Base-by-base conservation (phyloP, 1,140 invertebrate species). In the Cotesia typhae region DNA sequence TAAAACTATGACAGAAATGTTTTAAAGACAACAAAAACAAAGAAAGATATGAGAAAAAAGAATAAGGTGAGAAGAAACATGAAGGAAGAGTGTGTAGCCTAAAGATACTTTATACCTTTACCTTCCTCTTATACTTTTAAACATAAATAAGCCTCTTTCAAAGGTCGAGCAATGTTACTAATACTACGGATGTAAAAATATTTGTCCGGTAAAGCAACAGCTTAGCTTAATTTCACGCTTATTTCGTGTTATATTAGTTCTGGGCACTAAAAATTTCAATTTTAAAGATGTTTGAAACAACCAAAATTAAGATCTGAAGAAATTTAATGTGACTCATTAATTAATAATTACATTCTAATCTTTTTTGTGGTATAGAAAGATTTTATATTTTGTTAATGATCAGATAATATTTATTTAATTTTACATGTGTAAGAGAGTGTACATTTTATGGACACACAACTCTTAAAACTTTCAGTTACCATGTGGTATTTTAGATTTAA, bases 151-250 rank as follows among this genome's bases (percentile, higher is more conserved):
- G 47, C 17, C 51, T 52, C 12, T 68, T 59, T 6, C 3, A 68
- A 68, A 14, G 67, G 55, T 59, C 67, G 36, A 41, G 53, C 36
- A 14, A 59, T 68, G 65, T 55, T 67, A 55, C 47, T 28, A 17
- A 17, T 17, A 20, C 61, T 17, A 37, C 14, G 47, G 57, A 59
- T 71, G 37, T 67, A 61, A 61, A 72, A 72, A 67, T 67, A 72
- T 72, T 72, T 67, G 71, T 72, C 60, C 37, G 35, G 65, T 67
- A 67, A 61, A 72, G 41, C 38, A 41, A 67, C 12, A 72, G 28
- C 28, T 35, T 63, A 20, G 52, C 65, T 14, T 55, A 67, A 72
- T 72, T 72, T 67, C 53, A 61, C 65, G 57, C 65, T 55, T 53
- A 72, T 67, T n/a, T 41, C 14, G 1, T 5, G 12, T 66, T 28